A percentile compares a stretch with the other conserved stretches of the same genome.
Conservation (phyloP, 2,888 invertebrate species). For the Tubulanus polymorphus region DNA sequence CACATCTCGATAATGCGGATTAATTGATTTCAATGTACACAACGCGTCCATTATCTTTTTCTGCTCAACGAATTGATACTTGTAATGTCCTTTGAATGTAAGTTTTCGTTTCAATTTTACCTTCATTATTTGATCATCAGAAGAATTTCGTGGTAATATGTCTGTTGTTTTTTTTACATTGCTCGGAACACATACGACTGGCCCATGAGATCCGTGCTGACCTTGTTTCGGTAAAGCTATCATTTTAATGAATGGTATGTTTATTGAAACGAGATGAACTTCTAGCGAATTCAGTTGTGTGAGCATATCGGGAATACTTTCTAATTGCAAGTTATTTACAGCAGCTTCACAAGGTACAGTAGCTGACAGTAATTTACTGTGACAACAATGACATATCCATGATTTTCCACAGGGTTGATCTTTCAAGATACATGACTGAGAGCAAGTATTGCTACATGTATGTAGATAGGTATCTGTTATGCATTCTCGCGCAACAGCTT, state of each 20-base stretch:
- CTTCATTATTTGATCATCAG: slow-evolving; percentile 2
- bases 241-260: slow-evolving; percentile 22
- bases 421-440: too few relatives aligned
- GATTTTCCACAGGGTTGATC: background rate
- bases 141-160: slow-evolving; percentile 16
- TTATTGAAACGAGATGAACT: slow-evolving; percentile 16
- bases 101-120: slow-evolving; percentile 11
- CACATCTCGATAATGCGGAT: background rate
- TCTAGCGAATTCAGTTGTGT: slow-evolving; percentile 18
- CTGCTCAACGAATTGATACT: background rate
- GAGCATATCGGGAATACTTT: slow-evolving; percentile 15
- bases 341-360: slow-evolving; percentile 14
- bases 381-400: background rate
- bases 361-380: background rate
- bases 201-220: slow-evolving; percentile 19
- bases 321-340: slow-evolving; percentile 14
- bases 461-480: background rate
- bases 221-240: slow-evolving; percentile 17
- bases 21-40: background rate
- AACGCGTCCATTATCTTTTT: background rate
- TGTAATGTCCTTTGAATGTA: slow-evolving; percentile 7
- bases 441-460: too few relatives aligned
- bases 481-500: background rate
- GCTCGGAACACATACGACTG: slow-evolving; percentile 19
- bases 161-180: slow-evolving; percentile 12